Evolutionary conservation across 2,888 invertebrate genomes (phyloP).

Genomic region (Dynastes tityus): DNA sequence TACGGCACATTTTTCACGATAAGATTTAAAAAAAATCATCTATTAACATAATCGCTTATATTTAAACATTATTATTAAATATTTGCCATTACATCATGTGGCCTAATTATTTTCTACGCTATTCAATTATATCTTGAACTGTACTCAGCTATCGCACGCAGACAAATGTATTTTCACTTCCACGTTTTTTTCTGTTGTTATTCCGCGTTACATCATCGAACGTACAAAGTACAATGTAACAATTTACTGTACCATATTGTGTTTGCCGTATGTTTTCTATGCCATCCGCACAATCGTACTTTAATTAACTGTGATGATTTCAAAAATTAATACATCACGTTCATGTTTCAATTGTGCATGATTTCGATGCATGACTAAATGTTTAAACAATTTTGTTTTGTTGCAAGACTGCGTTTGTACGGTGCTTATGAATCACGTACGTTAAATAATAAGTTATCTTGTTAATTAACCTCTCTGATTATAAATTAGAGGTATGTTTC

Average conservation of each 20-base stretch:
- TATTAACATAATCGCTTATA: neutral
- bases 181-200: constrained; percentile 35
- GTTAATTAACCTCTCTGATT: constrained; percentile 7
- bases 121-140: constrained; percentile 9
- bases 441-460: constrained; percentile 6
- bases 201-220: constrained; percentile 33
- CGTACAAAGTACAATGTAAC: constrained; percentile 39
- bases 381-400: constrained; percentile 30
- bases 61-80: neutral
- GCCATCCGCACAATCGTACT: constrained; percentile 28
- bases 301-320: constrained; percentile 38
- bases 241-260: constrained; percentile 34
- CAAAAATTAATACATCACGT: constrained; percentile 45
- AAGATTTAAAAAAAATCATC: constrained; percentile 5
- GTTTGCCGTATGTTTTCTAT: neutral
- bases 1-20: neutral
- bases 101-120: constrained; percentile 32
- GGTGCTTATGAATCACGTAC: constrained; percentile 5
- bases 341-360: constrained; percentile 36
- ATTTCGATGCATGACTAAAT: constrained; percentile 33
- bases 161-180: constrained; percentile 29
- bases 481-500: neutral
- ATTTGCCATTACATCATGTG: constrained; percentile 17
- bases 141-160: neutral
- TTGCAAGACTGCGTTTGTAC: constrained; percentile 4